Base-by-base conservation (phyloP, 2,113 vertebrate species). In the Vidua chalybeata region DNA sequence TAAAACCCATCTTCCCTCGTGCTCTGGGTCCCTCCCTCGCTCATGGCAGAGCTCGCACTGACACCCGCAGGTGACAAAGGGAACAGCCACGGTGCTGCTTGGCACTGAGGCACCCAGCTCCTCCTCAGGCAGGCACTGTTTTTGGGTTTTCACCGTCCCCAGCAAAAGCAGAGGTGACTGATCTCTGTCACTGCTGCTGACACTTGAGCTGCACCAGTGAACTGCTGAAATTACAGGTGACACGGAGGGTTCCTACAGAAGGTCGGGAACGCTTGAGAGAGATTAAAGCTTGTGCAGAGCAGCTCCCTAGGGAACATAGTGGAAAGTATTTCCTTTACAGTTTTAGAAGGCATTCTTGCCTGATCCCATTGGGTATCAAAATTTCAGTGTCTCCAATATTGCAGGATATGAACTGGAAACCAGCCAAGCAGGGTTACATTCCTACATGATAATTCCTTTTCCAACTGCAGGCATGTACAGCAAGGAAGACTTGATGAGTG, bases 371-470 rank as follows among this genome's bases (percentile, higher is more conserved):
- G 95, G 90, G 84, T 81, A 90, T 97, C 95, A 94, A 90, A 97
- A 97, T 83, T 41, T 92, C 96, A 91, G 5, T 31, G 41, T 96
- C 83, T 94, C 51, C 56, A 58, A 54, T 39, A 16, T 84, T 90
- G 77, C 92, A 96, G 97, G 94, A 97, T 97, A 97, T 97, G 95
- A 97, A 67, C 88, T 97, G 96, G 97, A 97, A 93, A 88, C 20
- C 58, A 95, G 94, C 97, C 97, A 96, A 73, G 84, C 46, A 84
- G 63, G 82, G 75, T 78, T 93, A 61, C 7, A 37, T 81, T 91
- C 75, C 88, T 91, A 7, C 61, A 59, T 43, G 87, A 91, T 74
- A 90, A 11, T 92, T 93, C 89, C 55, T 94, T 89, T 87, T 85
- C 87, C 77, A 63, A 69, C 93, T 90, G 71, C 54, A 63, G 62